Conservation (phyloP, 2,113 vertebrate genomes). For the Anseranas semipalmata region DNA sequence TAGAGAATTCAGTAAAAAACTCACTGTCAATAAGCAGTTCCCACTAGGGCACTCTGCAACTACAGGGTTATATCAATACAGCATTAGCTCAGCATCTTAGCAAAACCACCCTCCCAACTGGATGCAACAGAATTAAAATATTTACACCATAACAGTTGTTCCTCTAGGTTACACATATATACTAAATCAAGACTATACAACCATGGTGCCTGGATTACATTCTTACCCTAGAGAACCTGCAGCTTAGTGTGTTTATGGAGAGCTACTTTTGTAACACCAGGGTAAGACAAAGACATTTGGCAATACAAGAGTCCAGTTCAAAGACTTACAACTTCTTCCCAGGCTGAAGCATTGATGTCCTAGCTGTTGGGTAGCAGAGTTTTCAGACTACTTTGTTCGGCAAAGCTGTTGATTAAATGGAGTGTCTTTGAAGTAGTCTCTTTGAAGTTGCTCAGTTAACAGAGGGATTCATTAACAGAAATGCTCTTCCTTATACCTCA, state of each 20-base stretch:
- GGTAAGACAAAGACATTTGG: not conserved
- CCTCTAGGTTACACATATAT: not conserved
- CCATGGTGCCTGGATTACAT: not conserved
- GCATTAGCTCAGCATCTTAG: not conserved
- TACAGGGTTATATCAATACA: not conserved
- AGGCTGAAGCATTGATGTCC: not conserved
- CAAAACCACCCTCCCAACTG: not conserved
- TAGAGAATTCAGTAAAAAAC: not conserved
- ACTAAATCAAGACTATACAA: not conserved
- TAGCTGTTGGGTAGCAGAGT: not conserved
- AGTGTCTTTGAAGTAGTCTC: not conserved
- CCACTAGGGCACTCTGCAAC: not conserved
- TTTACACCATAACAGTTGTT: not conserved
- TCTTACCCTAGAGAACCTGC: not conserved
- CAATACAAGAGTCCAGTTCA: not conserved
- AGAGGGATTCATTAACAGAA: not conserved
- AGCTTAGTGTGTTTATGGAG: not conserved
- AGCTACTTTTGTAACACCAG: not conserved
- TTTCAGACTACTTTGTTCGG: not conserved
- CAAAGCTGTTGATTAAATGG: not conserved
- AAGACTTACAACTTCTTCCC: not conserved
- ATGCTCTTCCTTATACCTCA: not conserved
- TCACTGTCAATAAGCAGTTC: not conserved
- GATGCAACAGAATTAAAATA: not conserved
- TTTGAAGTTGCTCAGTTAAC: not conserved